Base-by-base conservation (phyloP, 2,888 invertebrate genomes). In the Arenicola marina region DNA sequence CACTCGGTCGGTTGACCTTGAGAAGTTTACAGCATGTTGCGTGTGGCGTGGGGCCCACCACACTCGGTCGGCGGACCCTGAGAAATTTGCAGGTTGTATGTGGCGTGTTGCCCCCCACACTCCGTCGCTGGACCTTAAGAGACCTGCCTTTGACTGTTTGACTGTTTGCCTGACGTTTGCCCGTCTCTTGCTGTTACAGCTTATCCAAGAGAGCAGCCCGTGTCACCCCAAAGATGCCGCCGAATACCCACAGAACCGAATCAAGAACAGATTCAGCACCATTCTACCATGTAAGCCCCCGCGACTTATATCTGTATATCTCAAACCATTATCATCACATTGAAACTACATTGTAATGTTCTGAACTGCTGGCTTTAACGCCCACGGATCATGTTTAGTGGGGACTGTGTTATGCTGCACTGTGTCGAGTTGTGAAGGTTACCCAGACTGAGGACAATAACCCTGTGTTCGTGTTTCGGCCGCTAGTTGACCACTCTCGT, bases 221-320 rank as follows among this genome's bases (percentile, higher is more conserved):
- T 63, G 61, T 15, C 71, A 74, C 51, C 56, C 74, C 0, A 68
- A 65, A 26, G 66, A 65, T 11, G 86, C 86, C 32, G 88, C 89
- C 0, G 85, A 86, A 65, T 59, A 72, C 11, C 85, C 85, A 21
- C 86, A 86, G 46, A 90, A 90, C 73, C 86, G 86, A 68, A 86
- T 86, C 57, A 90, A 90, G 78, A 91, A 91, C 82, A 85, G 91
- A 74, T 91, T 90, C 78, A 87, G 87, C 7, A 89, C 91, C 75
- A 89, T 91, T 67, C 85, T 89, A 73, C 89, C 91, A 67, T 91
- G 91, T 91, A 85, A 84, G 87, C n/a, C 46, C 1, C 31, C 15
- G 3, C 1, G 7, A 21, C 24, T 24, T 38, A n/a, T n/a, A n/a
- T 15, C 18, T 38, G 18, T 15, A 38, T 38, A 15, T 15, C 18